Evolutionary conservation across 2,888 invertebrate species (phyloP), one percentile per base, ranked within the genome.

Genomic region (Brenthis daphne): DNA sequence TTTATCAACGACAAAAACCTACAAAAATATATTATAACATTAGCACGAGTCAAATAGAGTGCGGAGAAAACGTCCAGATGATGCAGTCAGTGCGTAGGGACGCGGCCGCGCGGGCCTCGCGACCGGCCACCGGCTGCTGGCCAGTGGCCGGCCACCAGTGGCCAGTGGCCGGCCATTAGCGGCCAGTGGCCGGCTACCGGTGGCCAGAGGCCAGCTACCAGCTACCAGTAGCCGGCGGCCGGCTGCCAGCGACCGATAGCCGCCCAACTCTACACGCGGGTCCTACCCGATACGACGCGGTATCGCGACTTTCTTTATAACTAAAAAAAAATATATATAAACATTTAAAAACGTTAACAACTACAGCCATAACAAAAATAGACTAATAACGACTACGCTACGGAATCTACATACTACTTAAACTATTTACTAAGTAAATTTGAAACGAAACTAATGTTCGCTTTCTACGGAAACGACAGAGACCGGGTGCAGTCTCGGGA

Each of bases 301-400:
- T 43, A 79, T 82, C 85, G 85, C 86, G 82, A 88, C 78, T 86
- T 82, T 83, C 33, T 85, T 82, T 85, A 85, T 60, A 88, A 89
- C 86, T 86, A 87, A 90, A 89, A 82, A 57, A 85, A 90, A 86
- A 87, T 82, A 76, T 20, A 75, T 75, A 88, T 87, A 90, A 90
- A 91, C 90, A 87, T 89, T 90, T 90, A 83, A 90, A 89, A 91
- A 89, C 85, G 86, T 91, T 90, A 91, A 92, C 91, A 90, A 86
- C 92, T 92, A 91, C 91, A 89, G 91, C 90, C 90, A 91, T 92
- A 92, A 91, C 90, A 91, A 92, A 92, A 92, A 90, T 90, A 91
- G 72, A 86, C 90, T 92, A 92, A 89, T 86, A 89, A 90, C 86
- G 80, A 87, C 90, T 91, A 92, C 86, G 73, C 92, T 92, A 92